These are phyloP conservation scores for Peromyscus californicus DNA, from an alignment of 2,113 vertebrate species.

Conservation along the genomic window DNA sequence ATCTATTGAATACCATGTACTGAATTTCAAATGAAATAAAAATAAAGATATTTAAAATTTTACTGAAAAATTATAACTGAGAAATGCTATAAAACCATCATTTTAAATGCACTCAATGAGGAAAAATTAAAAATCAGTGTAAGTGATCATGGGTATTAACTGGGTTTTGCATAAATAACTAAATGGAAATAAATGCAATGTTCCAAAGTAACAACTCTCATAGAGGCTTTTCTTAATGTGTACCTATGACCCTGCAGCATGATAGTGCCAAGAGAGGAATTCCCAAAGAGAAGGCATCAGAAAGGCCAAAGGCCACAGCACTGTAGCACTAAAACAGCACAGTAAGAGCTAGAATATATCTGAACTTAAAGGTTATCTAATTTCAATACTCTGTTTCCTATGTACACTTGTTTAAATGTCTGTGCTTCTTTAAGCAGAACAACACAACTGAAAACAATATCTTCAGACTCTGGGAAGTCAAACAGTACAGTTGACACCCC, in stretches of 20 bases:
- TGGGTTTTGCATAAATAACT: background rate
- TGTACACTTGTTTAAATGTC: background rate
- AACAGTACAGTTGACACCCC: background rate
- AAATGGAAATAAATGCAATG: background rate
- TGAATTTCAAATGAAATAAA: constrained; percentile 11
- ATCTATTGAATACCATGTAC: background rate
- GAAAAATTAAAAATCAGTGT: background rate
- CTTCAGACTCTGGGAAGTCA: background rate
- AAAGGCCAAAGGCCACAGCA: background rate
- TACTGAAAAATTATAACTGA: background rate
- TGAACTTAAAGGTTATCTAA: background rate
- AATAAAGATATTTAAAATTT: constrained; percentile 48
- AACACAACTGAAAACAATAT: background rate
- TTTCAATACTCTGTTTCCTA: background rate
- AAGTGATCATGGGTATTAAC: background rate
- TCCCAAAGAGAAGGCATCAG: background rate
- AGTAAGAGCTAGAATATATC: background rate
- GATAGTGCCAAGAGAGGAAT: background rate
- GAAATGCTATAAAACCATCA: background rate
- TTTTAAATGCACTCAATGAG: background rate
- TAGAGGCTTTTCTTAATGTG: background rate
- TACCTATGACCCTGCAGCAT: background rate
- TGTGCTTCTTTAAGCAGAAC: background rate
- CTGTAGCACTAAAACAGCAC: background rate
- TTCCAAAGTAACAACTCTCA: background rate